Evolutionary conservation across 2,797 vertebrate species (phyloP), one percentile per base, ranked within the genome.

Genomic region (Gadopsis bispinosus): DNA sequence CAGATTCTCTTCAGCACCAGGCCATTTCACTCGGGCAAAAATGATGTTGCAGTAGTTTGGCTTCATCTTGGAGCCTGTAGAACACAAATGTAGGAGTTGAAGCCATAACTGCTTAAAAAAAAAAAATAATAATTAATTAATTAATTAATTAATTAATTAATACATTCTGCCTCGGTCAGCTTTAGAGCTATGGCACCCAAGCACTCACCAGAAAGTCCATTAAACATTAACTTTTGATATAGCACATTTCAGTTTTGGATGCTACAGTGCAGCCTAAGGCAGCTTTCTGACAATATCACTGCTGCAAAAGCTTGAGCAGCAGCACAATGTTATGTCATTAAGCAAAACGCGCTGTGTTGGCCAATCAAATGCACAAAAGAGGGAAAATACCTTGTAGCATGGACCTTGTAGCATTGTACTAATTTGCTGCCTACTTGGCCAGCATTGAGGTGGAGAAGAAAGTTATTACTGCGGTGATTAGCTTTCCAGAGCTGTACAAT

Each of bases 31-130:
- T 66, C 60, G 5, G 70, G 39, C 43, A 48, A 50, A 71, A n/a
- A 66, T 2, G 26, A 55, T 12, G 45, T 48, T 50, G 14, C 17
- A 56, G 45, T n/a, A 16, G 51, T 64, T 69, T 59, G 63, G 31
- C 63, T 79, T 87, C 73, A 79, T 80, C 80, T 33, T 51, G 31
- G n/a, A 72, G 45, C 60, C 79, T 86, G 81, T 20, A 70, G 60
- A 85, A 65, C 48, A 79, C 53, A 87, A 70, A 53, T n/a, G 3
- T 50, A 71, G 53, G 71, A 73, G 66, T 69, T 83, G 3, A 74
- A 41, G 0, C 51, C 19, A 0, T 20, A 22, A 26, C 22, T 41
- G 29, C 20, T 33, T 22, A 31, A 70, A 59, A 41, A 37, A n/a
- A n/a, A n/a, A n/a, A n/a, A n/a, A n/a, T n/a, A n/a, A n/a, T n/a